These are phyloP conservation scores for Drosophila kambysellisi DNA, from an alignment of 2,888 invertebrate species.

Conservation along the genomic window DNA sequence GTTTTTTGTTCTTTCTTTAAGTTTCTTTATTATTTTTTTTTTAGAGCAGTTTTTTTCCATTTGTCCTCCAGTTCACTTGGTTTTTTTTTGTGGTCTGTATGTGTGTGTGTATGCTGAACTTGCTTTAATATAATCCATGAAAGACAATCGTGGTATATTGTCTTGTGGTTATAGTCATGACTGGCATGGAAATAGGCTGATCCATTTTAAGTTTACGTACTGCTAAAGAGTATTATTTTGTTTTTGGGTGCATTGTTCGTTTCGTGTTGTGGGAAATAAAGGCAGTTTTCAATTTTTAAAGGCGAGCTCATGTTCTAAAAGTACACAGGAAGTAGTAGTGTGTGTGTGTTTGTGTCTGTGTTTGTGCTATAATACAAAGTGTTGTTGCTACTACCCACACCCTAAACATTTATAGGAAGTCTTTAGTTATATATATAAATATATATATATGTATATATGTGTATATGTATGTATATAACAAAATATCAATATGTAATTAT, in stretches of 20 bases:
- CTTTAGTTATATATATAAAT: slow-evolving; percentile 57
- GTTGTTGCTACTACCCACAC: slow-evolving; percentile 73
- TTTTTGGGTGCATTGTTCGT: slow-evolving; percentile 68
- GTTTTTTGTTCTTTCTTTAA: slow-evolving; percentile 7
- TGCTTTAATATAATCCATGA: slow-evolving; percentile 44
- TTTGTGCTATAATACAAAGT: slow-evolving; percentile 78
- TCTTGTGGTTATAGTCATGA: slow-evolving; percentile 53
- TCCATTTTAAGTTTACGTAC: slow-evolving; percentile 35
- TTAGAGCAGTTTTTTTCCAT: slow-evolving; percentile 23
- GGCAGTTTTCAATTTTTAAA: slow-evolving; percentile 74
- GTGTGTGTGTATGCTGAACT: slow-evolving; percentile 37
- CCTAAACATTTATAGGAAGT: slow-evolving; percentile 78
- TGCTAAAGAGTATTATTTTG: slow-evolving; percentile 69
- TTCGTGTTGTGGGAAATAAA: slow-evolving; percentile 57
- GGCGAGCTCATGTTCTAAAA: slow-evolving; percentile 65
- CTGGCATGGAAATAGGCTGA: slow-evolving; percentile 15
- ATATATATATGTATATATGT: neutral
- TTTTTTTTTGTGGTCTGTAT: slow-evolving; percentile 19
- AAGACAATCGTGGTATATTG: slow-evolving; percentile 73
- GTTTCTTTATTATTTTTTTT: slow-evolving; percentile 15
- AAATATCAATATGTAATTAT: slow-evolving; percentile 59
- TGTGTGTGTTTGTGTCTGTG: slow-evolving; percentile 47
- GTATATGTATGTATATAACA: slow-evolving; percentile 51
- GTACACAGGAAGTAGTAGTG: slow-evolving; percentile 65
- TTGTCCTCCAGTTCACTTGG: slow-evolving; percentile 11